phyloP scores from a whole-genome alignment of 2,888 invertebrate genomes.

The Entomobrya multifasciata region DNA sequence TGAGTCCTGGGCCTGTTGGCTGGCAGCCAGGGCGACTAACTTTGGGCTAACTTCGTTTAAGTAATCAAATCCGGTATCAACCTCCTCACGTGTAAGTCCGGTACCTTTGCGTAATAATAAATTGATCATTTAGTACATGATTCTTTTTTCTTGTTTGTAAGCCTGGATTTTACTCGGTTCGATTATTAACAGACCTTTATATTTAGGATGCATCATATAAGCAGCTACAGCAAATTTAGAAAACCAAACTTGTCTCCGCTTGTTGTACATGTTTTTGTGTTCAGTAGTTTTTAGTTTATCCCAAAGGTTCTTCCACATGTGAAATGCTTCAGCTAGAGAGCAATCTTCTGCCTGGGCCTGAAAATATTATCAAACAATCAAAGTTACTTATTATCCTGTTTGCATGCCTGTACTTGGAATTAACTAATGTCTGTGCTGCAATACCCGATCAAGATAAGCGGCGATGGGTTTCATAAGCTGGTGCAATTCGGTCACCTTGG shows the following conservation, averaged over 20 bases:
- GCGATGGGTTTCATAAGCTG: background rate
- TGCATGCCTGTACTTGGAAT: background rate
- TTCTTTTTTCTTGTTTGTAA: background rate
- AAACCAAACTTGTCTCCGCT: background rate
- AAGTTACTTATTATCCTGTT: background rate
- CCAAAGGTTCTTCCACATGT: background rate
- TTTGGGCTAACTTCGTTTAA: background rate
- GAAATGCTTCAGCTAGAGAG: slow-evolving; percentile 20
- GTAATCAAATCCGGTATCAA: background rate
- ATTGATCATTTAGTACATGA: background rate
- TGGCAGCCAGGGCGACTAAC: background rate
- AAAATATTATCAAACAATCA: background rate
- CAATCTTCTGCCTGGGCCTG: slow-evolving; percentile 31
- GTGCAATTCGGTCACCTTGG: too few relatives aligned
- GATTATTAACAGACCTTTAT: slow-evolving; percentile 31
- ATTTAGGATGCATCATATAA: slow-evolving; percentile 49
- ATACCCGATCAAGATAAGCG: background rate
- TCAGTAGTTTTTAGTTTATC: background rate
- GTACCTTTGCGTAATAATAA: background rate
- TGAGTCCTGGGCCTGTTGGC: background rate
- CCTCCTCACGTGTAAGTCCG: background rate
- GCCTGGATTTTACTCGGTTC: background rate
- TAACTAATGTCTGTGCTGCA: background rate
- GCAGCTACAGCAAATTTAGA: background rate
- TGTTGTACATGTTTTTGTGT: background rate